Conservation (phyloP, 2,113 vertebrate genomes). For the Etia nguti region DNA sequence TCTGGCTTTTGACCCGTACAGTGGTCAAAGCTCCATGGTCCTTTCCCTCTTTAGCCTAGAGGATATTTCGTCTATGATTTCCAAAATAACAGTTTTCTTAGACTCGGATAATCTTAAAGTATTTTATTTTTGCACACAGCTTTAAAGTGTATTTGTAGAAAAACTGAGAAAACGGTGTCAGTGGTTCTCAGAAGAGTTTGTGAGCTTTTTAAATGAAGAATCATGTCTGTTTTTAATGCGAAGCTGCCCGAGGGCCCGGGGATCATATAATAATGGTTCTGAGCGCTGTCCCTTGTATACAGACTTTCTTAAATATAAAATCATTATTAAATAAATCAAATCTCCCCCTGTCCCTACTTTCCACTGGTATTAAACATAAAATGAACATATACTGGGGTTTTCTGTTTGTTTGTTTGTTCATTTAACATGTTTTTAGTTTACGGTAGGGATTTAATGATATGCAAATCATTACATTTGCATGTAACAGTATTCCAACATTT, state of each 20-base stretch:
- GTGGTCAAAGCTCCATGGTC: not conserved
- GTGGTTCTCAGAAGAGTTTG: not conserved
- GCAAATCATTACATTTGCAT: not conserved
- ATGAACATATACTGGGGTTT: rapidly evolving
- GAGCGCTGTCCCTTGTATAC: not conserved
- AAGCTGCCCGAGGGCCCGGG: rapidly evolving
- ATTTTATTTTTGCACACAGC: not conserved
- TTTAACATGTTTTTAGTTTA: not conserved
- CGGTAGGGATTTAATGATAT: not conserved
- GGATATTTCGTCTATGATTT: not conserved
- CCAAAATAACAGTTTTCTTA: not conserved
- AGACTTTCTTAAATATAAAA: not conserved
- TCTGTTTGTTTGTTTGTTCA: not conserved
- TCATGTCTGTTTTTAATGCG: not conserved
- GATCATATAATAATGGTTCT: not conserved
- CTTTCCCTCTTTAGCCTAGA: not conserved
- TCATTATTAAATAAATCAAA: not conserved
- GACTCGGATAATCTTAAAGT: not conserved
- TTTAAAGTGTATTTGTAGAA: not conserved
- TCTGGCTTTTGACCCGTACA: not conserved
- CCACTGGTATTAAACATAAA: not conserved
- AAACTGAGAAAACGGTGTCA: not conserved
- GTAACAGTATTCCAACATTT: not conserved
- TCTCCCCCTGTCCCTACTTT: not conserved
- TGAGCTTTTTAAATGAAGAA: not conserved